phyloP scores from a whole-genome alignment of 2,113 vertebrate genomes.

The Halcyon senegalensis region DNA sequence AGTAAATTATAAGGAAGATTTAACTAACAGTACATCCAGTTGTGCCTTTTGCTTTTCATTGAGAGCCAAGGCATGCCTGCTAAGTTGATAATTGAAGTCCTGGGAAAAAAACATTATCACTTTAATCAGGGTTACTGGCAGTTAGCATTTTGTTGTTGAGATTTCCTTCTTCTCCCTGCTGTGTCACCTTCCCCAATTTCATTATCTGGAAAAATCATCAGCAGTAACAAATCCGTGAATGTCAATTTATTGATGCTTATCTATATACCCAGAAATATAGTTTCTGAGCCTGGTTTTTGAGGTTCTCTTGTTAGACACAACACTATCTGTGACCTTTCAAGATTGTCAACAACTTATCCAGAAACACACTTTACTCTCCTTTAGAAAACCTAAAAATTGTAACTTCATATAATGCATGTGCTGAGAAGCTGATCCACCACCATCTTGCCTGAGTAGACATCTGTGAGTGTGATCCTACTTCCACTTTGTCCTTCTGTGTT shows the following conservation, averaged over 20 bases:
- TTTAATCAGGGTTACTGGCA: background rate
- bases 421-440: background rate
- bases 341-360: background rate
- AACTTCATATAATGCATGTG: background rate
- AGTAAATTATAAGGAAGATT: background rate
- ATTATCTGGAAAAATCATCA: background rate
- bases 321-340: background rate
- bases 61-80: background rate
- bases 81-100: background rate
- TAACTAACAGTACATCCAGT: background rate
- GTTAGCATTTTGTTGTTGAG: background rate
- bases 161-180: background rate
- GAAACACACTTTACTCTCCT: background rate
- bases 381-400: background rate
- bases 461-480: background rate
- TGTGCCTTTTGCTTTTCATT: background rate
- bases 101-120: background rate
- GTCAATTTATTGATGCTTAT: background rate
- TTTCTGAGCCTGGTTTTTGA: background rate
- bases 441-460: background rate
- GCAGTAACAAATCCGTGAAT: background rate
- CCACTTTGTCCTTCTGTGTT: background rate
- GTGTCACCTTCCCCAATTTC: fast-evolving
- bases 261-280: background rate
- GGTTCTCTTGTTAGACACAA: background rate